Evolutionary conservation across 2,797 vertebrate species (phyloP).

Genomic region (Pempheris klunzingeri): DNA sequence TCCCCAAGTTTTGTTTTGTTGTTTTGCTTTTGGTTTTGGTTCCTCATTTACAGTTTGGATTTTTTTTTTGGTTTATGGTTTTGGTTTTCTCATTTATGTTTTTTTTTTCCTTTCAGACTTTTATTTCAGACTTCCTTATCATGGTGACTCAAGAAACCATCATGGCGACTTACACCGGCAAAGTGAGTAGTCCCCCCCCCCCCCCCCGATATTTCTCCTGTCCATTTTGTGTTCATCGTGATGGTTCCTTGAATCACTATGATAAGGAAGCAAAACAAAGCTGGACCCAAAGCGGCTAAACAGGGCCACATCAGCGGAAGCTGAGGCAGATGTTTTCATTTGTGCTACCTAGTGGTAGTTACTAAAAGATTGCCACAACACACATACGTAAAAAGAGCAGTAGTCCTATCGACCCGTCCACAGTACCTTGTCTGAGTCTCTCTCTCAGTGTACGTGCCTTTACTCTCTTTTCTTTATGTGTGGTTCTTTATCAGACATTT

Average conservation of each 20-base stretch:
- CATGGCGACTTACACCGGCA: constrained; percentile 71
- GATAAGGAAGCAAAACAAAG: constrained; percentile 58
- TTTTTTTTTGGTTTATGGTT: constrained; percentile 58
- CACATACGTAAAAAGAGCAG: constrained; percentile 33
- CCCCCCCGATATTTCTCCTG: constrained; percentile 62
- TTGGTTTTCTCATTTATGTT: constrained; percentile 74
- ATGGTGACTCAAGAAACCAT: constrained; percentile 79
- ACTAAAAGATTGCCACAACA: constrained; percentile 16
- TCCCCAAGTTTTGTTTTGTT: constrained; percentile 40
- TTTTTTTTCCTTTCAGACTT: constrained; percentile 72
- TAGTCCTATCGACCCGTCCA: neutral
- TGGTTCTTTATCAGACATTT: constrained; percentile 26
- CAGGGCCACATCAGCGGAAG: neutral
- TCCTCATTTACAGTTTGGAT: constrained; percentile 64
- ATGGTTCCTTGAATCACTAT: constrained; percentile 70
- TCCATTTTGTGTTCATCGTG: constrained; percentile 63
- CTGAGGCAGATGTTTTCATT: constrained; percentile 27
- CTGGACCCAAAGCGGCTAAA: constrained; percentile 32
- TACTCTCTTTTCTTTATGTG: neutral
- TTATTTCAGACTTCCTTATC: constrained; percentile 76
- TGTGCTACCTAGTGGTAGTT: constrained; percentile 19
- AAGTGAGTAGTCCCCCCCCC: constrained; percentile 77
- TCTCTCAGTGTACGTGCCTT: constrained; percentile 8
- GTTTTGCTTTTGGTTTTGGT: constrained; percentile 59
- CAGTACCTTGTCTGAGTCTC: constrained; percentile 10